Base-by-base conservation (phyloP, 2,888 invertebrate genomes). In the Autographa gamma region DNA sequence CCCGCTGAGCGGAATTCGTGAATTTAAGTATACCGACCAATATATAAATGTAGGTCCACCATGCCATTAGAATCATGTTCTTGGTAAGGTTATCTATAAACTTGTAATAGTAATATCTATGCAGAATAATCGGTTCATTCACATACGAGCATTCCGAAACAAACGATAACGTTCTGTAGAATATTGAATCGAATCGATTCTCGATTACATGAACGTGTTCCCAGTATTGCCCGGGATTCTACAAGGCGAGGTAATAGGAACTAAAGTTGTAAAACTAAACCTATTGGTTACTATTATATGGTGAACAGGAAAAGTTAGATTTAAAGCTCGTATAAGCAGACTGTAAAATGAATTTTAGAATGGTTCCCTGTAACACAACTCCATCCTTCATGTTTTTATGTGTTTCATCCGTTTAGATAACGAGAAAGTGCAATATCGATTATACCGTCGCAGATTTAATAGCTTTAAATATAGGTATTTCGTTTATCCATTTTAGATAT, bases 191-290 rank as follows among this genome's bases (percentile, higher is more conserved):
- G 70, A 86, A 85, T 79, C 76, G 79, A 79, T 82, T 79, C 80
- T 79, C 81, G 81, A 84, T 85, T 82, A 86, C 79, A 80, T 75
- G 83, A 87, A 87, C 81, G 77, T 78, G 83, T 87, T 88, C 85
- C 83, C 74, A 81, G 85, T 87, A 89, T 78, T 79, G 85, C 77
- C 74, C 81, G 83, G 82, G 85, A 84, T 85, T 82, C 81, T 76
- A 76, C 81, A 81, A 79, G 77, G 74, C 79, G 70, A 78, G 80
- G 87, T 88, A 88, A 88, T 88, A 77, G 87, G 86, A 86, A 87
- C 87, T 82, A 58, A 80, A 85, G 89, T 87, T 86, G 87, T 91
- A 91, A 91, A 90, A 86, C 84, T 83, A 79, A 88, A 87, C 77
- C 86, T 80, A 88, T 85, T 83, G 77, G 82, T 86, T 85, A 79